Percentiles rank a stretch among this genome's conserved stretches.
These are phyloP conservation scores for Pemphigus obesinymphae DNA, from an alignment of 1,140 invertebrate genomes.

Conservation along the genomic window DNA sequence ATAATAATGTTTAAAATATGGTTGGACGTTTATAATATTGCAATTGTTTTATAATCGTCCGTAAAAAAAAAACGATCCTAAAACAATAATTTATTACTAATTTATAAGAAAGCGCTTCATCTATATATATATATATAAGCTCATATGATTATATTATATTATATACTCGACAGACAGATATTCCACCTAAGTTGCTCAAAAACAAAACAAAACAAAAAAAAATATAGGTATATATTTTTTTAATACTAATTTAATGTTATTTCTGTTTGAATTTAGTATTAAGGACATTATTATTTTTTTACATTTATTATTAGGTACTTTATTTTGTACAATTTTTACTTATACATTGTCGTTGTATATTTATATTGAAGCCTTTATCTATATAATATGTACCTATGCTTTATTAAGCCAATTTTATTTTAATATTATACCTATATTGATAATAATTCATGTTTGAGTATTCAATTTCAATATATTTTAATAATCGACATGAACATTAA, in stretches of 20 bases:
- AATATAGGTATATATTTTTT: neutral
- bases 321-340: conserved; percentile 38
- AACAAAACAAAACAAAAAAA: conserved; percentile 3
- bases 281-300: neutral
- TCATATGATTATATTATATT: neutral
- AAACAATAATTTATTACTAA: conserved; percentile 20
- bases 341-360: conserved; percentile 32
- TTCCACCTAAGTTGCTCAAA: conserved; percentile 34
- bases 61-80: neutral
- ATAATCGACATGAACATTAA: neutral
- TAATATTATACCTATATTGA: neutral
- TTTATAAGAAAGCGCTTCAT: neutral
- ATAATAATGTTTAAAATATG: no score
- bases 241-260: neutral
- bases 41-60: neutral
- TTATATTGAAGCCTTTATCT: conserved; percentile 18
- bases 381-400: neutral
- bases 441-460: neutral
- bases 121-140: no score
- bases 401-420: conserved; percentile 9
- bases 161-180: neutral
- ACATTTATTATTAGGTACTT: neutral
- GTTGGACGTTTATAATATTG: neutral
- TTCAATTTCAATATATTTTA: neutral
- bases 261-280: conserved; percentile 7